phyloP scores from a whole-genome alignment of 2,113 vertebrate species.

The Kryptolebias marmoratus region DNA sequence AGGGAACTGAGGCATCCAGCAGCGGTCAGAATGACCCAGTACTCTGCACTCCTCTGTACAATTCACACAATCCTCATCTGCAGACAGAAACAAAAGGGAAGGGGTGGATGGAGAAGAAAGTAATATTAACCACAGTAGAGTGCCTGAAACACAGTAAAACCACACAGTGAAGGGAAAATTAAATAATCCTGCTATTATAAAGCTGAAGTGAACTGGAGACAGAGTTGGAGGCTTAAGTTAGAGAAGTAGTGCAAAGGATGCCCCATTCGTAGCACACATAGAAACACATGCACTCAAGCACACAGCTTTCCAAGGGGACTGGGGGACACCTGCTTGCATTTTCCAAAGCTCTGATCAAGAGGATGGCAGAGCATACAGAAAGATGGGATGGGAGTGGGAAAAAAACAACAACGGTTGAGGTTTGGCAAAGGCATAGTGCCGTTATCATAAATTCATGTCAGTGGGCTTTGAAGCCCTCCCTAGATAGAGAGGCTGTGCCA shows the following conservation, averaged over 20 bases:
- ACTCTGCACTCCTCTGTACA: conserved; percentile 99
- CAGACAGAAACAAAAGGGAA: conserved; percentile 66
- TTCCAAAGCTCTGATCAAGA: conserved; percentile 80
- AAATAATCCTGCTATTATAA: conserved; percentile 42
- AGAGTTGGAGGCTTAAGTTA: conserved; percentile 31
- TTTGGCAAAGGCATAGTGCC: conserved; percentile 78
- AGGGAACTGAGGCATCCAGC: conserved; percentile 99
- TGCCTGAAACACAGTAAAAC: conserved; percentile 14
- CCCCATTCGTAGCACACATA: conserved; percentile 36
- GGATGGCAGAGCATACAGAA: conserved; percentile 71
- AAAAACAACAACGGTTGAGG: conserved; percentile 82
- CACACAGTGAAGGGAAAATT: conserved; percentile 24
- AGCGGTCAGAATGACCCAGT: conserved; percentile 98
- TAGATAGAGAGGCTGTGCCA: conserved; percentile 75
- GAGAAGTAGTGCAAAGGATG: conserved; percentile 22
- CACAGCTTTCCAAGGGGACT: conserved; percentile 57
- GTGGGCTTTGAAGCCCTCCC: conserved; percentile 84
- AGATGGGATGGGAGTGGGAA: conserved; percentile 62
- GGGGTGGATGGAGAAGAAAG: conserved; percentile 37
- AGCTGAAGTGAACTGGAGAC: conserved; percentile 41
- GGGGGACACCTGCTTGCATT: conserved; percentile 75
- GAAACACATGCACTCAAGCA: conserved; percentile 28
- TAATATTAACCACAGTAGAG: conserved; percentile 19
- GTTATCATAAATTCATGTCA: conserved; percentile 85
- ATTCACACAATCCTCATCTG: conserved; percentile 99